Evolutionary conservation across 2,888 invertebrate species (phyloP).

Genomic region (Morpho achilles): DNA sequence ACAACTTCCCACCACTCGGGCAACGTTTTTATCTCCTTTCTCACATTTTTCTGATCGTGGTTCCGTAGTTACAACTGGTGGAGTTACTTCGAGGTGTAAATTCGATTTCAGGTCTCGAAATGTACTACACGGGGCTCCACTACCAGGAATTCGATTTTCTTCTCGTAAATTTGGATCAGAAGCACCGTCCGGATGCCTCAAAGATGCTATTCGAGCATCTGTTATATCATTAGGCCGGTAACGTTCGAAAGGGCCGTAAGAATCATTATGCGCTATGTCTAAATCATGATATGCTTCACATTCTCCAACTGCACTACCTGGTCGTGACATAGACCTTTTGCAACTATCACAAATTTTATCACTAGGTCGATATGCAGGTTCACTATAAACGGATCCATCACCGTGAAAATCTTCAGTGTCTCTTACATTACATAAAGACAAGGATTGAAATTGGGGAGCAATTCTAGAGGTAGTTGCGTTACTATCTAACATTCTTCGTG

Average conservation of each 20-base stretch:
- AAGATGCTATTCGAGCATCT: slow-evolving; percentile 82
- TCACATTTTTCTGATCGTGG: slow-evolving; percentile 81
- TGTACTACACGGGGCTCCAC: slow-evolving; percentile 80
- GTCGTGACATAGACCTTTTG: slow-evolving; percentile 84
- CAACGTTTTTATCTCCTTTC: slow-evolving; percentile 81
- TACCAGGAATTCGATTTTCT: slow-evolving; percentile 82
- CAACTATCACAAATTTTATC: slow-evolving; percentile 88
- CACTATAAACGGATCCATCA: slow-evolving; percentile 91
- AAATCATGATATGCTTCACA: slow-evolving; percentile 80
- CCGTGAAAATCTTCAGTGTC: slow-evolving; percentile 83
- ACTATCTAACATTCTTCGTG: slow-evolving; percentile 86
- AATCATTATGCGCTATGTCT: slow-evolving; percentile 71
- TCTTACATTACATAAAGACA: slow-evolving; percentile 84
- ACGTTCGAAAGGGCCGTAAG: slow-evolving; percentile 82
- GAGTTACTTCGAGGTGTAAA: slow-evolving; percentile 69
- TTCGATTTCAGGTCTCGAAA: slow-evolving; percentile 79
- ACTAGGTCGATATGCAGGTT: slow-evolving; percentile 87
- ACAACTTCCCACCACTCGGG: slow-evolving; percentile 82
- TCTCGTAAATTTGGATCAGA: slow-evolving; percentile 94
- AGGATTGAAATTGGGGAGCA: slow-evolving; percentile 84
- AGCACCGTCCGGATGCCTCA: slow-evolving; percentile 94
- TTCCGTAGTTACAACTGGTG: slow-evolving; percentile 79
- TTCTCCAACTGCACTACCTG: slow-evolving; percentile 83
- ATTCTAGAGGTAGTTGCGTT: slow-evolving; percentile 75
- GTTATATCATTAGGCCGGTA: slow-evolving; percentile 76